Base-by-base conservation (phyloP, 1,140 invertebrate genomes). In the Pogonomyrmex barbatus region DNA sequence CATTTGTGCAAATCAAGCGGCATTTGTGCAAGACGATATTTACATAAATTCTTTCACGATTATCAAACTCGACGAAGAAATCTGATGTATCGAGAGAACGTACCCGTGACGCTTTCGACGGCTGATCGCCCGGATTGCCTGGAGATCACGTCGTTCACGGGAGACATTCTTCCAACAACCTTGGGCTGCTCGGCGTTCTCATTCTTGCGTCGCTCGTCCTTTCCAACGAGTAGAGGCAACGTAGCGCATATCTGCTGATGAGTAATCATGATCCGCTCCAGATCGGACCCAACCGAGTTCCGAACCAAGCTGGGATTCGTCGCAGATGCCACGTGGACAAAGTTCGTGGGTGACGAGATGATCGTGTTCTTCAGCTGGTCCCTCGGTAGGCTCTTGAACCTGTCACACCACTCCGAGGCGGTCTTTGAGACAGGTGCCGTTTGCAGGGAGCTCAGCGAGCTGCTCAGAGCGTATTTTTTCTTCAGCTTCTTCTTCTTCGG, bases 241-340 rank as follows among this genome's bases (percentile, higher is more conserved):
- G 86, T 90, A 14, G 91, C 92, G 58, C 91, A 93, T 85, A 93
- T 94, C 63, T 94, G 88, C 12, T 92, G 87, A 68, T 94, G 92
- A 54, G 89, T 92, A 47, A 94, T 93, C n/a, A 94, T 67, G 1
- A 84, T 77, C 10, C 90, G 90, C 6, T 90, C 86, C 4, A 89
- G 67, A 30, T 87, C 62, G 0, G 50, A 70, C n/a, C 50, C 47
- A 1, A 60, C 50, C 9, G 50, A 10, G 17, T 85, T 70, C 8
- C 68, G 47, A 10, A 91, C 73, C n/a, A 93, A 70, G 14, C 62
- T 91, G 8, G 88, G 81, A 52, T 90, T 92, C 2, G 93, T 94
- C 0, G 92, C 93, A 0, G 94, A 94, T 0, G 94, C 94, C 0
- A 94, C 91, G 67, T 95, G 93, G 5, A 94, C 93, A 17, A 95